Base-by-base conservation (phyloP, 2,888 invertebrate genomes). In the Eupeodes luniger region DNA sequence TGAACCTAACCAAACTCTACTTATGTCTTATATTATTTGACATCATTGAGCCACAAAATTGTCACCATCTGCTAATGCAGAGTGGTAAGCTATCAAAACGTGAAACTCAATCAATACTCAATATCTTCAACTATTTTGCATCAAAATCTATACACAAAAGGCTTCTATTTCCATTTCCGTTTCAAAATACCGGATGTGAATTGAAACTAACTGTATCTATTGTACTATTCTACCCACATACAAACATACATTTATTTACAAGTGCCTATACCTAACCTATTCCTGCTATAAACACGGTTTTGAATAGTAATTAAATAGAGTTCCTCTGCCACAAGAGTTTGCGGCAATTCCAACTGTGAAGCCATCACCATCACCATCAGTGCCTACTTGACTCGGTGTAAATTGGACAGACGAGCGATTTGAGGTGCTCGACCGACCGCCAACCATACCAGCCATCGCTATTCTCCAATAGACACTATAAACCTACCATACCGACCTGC, bases 241-340 rank as follows among this genome's bases (percentile, higher is more conserved):
- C 55, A 51, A 69, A 82, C 82, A 27, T 62, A 77, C 82, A 67
- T 70, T 62, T 7, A 64, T 64, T 9, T 9, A 40, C 40, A 5
- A 44, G 69, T 70, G 34, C 0, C 12, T 2, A 5, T 11, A 10
- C 16, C 4, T 11, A 12, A 40, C 40, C 40, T 40, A 49, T 49
- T 5, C 1, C 4, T 27, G 14, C 34, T 59, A 70, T 44, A 69
- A 69, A 62, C 51, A 79, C 64, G 55, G 57, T 47, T 86, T 82
- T 78, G 82, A 86, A 86, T 82, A 70, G 78, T 70, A 86, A 86
- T 82, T 79, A 82, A 82, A 86, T 75, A 14, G 74, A 82, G 57
- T 75, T 82, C 57, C 74, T 62, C 40, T 40, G 62, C 82, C 78
- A 69, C 74, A 64, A 70, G 72, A 36, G 69, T 74, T 66, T 72